Base-by-base conservation (phyloP, 2,888 invertebrate genomes). In the Torymus aiolomorphi region DNA sequence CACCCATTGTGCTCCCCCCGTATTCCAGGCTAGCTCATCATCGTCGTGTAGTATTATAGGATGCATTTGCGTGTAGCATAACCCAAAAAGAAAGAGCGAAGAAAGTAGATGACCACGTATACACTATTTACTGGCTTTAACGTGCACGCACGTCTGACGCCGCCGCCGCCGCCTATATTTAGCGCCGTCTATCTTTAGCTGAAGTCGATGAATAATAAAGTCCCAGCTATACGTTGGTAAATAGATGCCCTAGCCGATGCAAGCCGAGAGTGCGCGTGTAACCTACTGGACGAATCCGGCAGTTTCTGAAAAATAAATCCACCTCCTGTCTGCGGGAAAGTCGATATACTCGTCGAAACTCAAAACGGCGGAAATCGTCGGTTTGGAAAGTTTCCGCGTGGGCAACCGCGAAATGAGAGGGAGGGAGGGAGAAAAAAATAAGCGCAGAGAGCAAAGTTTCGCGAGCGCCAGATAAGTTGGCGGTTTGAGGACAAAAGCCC, bases 141-240 rank as follows among this genome's bases (percentile, higher is more conserved):
- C 16, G 16, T 70, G 54, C 56, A 62, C 62, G 31, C 56, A 74
- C 24, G 56, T 61, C 72, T 61, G 31, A 66, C 54, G 66, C 69
- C 54, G 83, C 83, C 84, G 82, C 80, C 82, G 83, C 80, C 11
- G 20, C 83, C 85, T 87, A 88, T 88, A 87, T 87, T 88, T 89
- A 88, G 86, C 84, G 80, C 82, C 83, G 83, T 85, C 86, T 87
- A 87, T 87, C 82, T 87, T 87, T 87, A 87, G 86, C 84, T 77
- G 73, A 83, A 85, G 86, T 83, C 84, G 86, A 84, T 88, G 87
- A 88, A 87, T 88, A 87, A 88, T 88, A 87, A 85, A 88, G 84
- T 8, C 42, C 84, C 85, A 85, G 84, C 86, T 88, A 86, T 88
- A 87, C 86, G 86, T 87, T 88, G 86, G 86, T 87, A 87, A 87